Evolutionary conservation across 35 echinoderm and acorn worm species (phyloP).

Genomic region (Eucidaris tribuloides): DNA sequence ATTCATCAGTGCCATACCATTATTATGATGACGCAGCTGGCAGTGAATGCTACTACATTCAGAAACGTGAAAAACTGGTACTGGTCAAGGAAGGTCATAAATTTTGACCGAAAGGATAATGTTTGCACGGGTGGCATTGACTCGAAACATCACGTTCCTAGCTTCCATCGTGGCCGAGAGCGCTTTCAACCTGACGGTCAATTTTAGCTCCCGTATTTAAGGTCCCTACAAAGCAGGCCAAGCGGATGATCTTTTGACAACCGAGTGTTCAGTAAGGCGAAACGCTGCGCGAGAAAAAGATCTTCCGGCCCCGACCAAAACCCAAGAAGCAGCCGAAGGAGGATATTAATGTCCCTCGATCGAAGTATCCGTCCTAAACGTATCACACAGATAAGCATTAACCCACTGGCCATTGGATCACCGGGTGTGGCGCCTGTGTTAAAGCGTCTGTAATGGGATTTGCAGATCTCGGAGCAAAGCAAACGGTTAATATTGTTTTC

Average conservation of each 20-base stretch:
- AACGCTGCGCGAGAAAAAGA: too few species aligned
- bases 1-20: constrained; percentile 52
- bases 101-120: constrained; percentile 67
- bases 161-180: constrained; percentile 40
- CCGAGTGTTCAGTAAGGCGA: too few species aligned
- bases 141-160: constrained; percentile 56
- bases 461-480: too few species aligned
- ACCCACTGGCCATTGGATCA: too few species aligned
- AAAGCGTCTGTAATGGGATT: too few species aligned
- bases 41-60: constrained; percentile 64
- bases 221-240: background rate
- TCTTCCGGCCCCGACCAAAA: too few species aligned
- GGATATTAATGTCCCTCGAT: too few species aligned
- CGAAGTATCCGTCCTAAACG: too few species aligned
- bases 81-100: constrained; percentile 58
- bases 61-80: constrained; percentile 37
- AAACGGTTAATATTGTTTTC: too few species aligned
- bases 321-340: too few species aligned
- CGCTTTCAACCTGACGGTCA: background rate
- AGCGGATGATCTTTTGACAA: background rate
- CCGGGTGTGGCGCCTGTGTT: too few species aligned
- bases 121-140: constrained; percentile 53
- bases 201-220: background rate
- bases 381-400: too few species aligned
- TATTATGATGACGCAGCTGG: constrained; percentile 51